Conservation (phyloP, 2,888 invertebrate species). For the Ormyrus thymus region DNA sequence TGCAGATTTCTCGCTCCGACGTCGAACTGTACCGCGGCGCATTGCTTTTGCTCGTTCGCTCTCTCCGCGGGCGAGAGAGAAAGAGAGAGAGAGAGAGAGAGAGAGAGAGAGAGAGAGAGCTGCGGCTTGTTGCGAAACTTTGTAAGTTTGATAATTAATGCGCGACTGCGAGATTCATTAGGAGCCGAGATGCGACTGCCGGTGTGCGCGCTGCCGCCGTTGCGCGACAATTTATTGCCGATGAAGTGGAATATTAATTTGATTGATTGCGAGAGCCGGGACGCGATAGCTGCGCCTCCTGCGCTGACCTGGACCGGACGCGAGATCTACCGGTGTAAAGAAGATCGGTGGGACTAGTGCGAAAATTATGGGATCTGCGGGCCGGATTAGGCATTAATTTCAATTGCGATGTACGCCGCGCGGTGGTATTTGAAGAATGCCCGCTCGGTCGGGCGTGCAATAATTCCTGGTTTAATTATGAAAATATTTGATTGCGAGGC, state of each 20-base stretch:
- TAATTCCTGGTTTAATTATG: too few species aligned
- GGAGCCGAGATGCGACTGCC: background rate
- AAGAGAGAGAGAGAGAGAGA: too few species aligned
- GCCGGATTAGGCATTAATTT: too few species aligned
- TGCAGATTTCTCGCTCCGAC: background rate
- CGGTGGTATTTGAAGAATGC: too few species aligned
- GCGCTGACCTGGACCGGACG: too few species aligned
- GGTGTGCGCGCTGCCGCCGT: background rate
- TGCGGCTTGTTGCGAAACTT: slow-evolving; percentile 4
- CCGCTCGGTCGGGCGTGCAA: too few species aligned
- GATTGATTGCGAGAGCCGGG: slow-evolving; percentile 24
- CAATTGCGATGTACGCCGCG: too few species aligned
- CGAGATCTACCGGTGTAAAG: too few species aligned
- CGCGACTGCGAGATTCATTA: background rate
- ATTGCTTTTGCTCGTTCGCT: slow-evolving; percentile 13
- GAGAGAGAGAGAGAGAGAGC: background rate
- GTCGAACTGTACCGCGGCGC: background rate
- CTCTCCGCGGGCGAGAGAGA: too few species aligned
- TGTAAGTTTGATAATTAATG: slow-evolving; percentile 48
- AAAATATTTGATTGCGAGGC: too few species aligned
- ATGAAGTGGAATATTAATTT: slow-evolving; percentile 47
- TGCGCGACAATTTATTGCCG: slow-evolving; percentile 31
- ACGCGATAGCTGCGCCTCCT: background rate
- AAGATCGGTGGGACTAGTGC: too few species aligned
- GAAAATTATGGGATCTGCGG: too few species aligned